Evolutionary conservation across 2,797 vertebrate genomes (phyloP).

Genomic region (Moxostoma hubbsi): DNA sequence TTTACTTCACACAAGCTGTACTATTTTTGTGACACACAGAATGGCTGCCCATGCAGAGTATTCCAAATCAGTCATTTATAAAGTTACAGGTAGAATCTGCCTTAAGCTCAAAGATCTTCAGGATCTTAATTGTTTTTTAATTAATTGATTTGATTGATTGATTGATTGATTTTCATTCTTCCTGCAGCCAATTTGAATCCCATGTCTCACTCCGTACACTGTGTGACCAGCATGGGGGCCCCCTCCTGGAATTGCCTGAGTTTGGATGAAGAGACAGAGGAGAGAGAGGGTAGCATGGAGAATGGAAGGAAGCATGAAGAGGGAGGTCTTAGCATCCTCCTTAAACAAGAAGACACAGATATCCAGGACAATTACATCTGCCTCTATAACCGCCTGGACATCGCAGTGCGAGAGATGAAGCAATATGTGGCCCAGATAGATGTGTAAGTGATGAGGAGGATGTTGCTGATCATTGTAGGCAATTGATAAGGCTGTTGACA

Average conservation of each 20-base stretch:
- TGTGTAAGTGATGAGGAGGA: slow-evolving; percentile 81
- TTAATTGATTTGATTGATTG: background rate
- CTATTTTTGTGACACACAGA: too few species aligned
- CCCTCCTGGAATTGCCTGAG: slow-evolving; percentile 88
- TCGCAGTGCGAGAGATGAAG: slow-evolving; percentile 94
- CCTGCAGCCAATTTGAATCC: slow-evolving; percentile 89
- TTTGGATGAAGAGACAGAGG: slow-evolving; percentile 71
- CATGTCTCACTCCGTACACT: slow-evolving; percentile 94
- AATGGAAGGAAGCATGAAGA: slow-evolving; percentile 77
- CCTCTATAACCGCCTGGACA: slow-evolving; percentile 91
- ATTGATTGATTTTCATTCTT: background rate
- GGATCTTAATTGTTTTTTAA: background rate
- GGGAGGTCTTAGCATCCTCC: slow-evolving; percentile 90
- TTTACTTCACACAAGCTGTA: too few species aligned
- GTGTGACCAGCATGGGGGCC: slow-evolving; percentile 95
- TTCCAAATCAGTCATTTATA: too few species aligned
- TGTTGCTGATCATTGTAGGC: too few species aligned
- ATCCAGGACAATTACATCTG: slow-evolving; percentile 91
- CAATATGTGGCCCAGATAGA: slow-evolving; percentile 96
- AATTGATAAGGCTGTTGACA: too few species aligned
- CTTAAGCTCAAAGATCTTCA: background rate
- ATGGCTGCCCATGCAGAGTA: too few species aligned
- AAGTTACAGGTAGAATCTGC: too few species aligned
- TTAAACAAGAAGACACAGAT: slow-evolving; percentile 94
- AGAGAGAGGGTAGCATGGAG: slow-evolving; percentile 62